Conservation (phyloP, 2,797 vertebrate species). For the Hippopotamyrus pictus region DNA sequence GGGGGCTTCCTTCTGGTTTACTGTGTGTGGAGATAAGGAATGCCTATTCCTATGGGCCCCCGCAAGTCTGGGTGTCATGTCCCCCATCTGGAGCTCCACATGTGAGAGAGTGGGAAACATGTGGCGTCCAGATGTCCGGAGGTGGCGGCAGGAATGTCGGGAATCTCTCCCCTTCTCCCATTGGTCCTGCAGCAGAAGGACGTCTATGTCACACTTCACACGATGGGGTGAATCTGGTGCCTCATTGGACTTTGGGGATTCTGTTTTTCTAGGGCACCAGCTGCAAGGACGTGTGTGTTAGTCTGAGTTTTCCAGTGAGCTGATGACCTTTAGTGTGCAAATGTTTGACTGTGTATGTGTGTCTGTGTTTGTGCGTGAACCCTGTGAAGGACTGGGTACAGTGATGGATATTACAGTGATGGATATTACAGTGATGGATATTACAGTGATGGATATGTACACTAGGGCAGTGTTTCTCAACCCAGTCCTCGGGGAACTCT, state of each 20-base stretch:
- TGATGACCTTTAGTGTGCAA: neutral
- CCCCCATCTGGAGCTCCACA: neutral
- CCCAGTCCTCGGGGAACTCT: neutral
- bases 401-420: neutral
- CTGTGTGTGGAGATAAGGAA: neutral
- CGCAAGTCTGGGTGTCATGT: neutral
- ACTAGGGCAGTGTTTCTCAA: neutral
- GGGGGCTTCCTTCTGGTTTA: neutral
- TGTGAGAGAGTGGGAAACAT: constrained; percentile 33
- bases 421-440: no score
- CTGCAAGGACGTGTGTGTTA: neutral
- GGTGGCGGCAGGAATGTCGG: constrained; percentile 21
- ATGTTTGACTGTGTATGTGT: neutral
- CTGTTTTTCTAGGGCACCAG: neutral
- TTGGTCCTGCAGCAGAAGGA: neutral
- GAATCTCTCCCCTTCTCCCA: neutral
- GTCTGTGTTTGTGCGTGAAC: neutral
- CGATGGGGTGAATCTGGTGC: neutral
- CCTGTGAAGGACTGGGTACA: neutral
- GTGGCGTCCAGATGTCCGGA: constrained; percentile 51
- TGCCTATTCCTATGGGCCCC: neutral
- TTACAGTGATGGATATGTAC: neutral
- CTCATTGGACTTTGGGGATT: neutral
- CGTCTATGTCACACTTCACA: neutral
- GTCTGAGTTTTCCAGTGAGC: neutral